Evolutionary conservation across 1,140 invertebrate genomes (phyloP).

Genomic region (Phortica variegata): DNA sequence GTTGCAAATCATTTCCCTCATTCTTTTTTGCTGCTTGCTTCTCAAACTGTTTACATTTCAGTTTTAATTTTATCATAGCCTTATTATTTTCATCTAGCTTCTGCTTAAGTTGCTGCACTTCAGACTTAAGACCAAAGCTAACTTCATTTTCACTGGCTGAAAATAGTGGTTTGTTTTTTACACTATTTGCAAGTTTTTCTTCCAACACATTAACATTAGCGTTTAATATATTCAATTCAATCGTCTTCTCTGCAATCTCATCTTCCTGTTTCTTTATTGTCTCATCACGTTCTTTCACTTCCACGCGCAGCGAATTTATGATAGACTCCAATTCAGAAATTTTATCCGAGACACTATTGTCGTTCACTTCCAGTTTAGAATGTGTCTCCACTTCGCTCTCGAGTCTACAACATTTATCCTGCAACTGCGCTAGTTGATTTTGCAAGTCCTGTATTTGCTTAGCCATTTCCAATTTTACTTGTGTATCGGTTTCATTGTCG

Average conservation of each 20-base stretch:
- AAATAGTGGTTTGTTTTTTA: constrained; percentile 45
- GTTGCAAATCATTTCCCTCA: no score
- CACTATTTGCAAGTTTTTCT: constrained; percentile 58
- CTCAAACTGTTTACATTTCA: constrained; percentile 79
- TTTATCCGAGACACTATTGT: constrained; percentile 48
- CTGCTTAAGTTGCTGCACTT: constrained; percentile 64
- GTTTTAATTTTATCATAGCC: constrained; percentile 81
- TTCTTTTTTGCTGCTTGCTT: constrained; percentile 76
- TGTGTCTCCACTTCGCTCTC: constrained; percentile 9
- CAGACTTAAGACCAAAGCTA: constrained; percentile 71
- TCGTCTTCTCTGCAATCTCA: constrained; percentile 60
- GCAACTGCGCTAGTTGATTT: constrained; percentile 23
- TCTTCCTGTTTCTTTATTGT: constrained; percentile 58
- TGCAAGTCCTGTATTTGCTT: constrained; percentile 47
- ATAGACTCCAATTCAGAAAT: constrained; percentile 59
- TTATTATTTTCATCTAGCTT: constrained; percentile 76
- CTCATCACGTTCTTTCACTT: constrained; percentile 52
- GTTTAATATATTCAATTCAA: constrained; percentile 57
- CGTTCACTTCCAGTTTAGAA: constrained; percentile 33
- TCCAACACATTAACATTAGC: constrained; percentile 59
- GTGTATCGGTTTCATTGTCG: constrained; percentile 57
- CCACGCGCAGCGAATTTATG: constrained; percentile 58
- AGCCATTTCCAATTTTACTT: constrained; percentile 44
- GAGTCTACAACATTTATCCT: constrained; percentile 25
- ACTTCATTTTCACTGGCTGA: constrained; percentile 58